Evolutionary conservation across 2,888 invertebrate species (phyloP).

Genomic region (Polylopha cassiicola): DNA sequence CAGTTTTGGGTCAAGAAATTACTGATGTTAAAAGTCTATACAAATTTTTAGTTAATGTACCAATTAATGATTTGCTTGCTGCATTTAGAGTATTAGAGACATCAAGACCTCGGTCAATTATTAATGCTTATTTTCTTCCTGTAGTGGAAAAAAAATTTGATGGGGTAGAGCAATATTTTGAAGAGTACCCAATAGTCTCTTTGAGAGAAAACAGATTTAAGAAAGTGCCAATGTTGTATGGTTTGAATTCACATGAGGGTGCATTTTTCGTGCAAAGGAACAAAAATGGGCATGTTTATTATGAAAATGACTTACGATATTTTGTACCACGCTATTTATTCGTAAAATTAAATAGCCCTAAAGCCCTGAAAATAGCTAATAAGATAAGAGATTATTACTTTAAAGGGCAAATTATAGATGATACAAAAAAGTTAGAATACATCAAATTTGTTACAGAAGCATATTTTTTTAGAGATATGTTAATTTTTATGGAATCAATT

Average conservation of each 20-base stretch:
- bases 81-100: constrained; percentile 44
- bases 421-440: constrained; percentile 37
- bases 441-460: constrained; percentile 46
- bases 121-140: constrained; percentile 47
- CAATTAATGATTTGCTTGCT: constrained; percentile 47
- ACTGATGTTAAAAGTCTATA: constrained; percentile 36
- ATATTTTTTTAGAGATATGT: constrained; percentile 45
- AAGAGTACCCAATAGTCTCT: constrained; percentile 41
- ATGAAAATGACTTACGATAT: constrained; percentile 42
- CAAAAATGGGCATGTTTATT: constrained; percentile 39
- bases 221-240: constrained; percentile 47
- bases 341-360: constrained; percentile 30
- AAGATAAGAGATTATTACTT: constrained; percentile 48
- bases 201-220: constrained; percentile 38
- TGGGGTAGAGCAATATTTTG: constrained; percentile 45
- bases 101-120: constrained; percentile 32
- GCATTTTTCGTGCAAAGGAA: constrained; percentile 46
- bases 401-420: constrained; percentile 31
- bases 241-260: constrained; percentile 49
- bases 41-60: constrained; percentile 39
- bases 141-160: constrained; percentile 54
- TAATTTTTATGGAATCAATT: constrained; percentile 40
- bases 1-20: constrained; percentile 43
- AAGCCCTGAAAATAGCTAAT: constrained; percentile 31
- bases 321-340: constrained; percentile 46